A percentile compares a stretch with the other conserved stretches of the same genome.
These are phyloP conservation scores for Microvelia longipes DNA, from an alignment of 1,140 invertebrate genomes.

Conservation along the genomic window DNA sequence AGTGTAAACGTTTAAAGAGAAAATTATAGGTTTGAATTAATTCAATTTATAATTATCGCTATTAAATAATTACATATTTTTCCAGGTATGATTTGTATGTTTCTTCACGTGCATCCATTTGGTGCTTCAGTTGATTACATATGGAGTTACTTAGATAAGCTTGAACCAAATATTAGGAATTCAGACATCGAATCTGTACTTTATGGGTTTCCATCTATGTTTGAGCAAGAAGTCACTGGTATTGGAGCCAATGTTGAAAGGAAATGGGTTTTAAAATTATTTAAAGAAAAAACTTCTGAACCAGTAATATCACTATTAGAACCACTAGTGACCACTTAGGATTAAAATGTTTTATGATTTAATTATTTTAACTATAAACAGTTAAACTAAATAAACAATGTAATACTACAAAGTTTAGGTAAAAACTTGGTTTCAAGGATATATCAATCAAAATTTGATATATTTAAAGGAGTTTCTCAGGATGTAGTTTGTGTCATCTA, in stretches of 20 bases:
- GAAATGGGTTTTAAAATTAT: slow-evolving; percentile 39
- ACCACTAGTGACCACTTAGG: not conserved
- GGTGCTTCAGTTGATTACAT: slow-evolving; percentile 71
- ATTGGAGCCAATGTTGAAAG: slow-evolving; percentile 61
- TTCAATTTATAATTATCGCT: no score
- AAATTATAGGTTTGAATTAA: no score
- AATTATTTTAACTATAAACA: not conserved
- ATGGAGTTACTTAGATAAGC: slow-evolving; percentile 65
- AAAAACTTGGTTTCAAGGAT: no score
- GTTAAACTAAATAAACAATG: not conserved
- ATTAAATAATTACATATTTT: no score
- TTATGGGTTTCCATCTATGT: slow-evolving; percentile 55
- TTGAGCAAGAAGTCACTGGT: slow-evolving; percentile 54
- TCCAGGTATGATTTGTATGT: slow-evolving; percentile 60
- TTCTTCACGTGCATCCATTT: slow-evolving; percentile 74
- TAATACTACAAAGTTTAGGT: no score
- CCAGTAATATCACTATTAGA: not conserved
- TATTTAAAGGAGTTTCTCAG: no score
- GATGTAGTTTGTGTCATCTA: no score
- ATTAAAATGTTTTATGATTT: not conserved
- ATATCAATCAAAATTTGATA: no score
- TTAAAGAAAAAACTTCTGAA: slow-evolving; percentile 10
- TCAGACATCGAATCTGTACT: slow-evolving; percentile 60
- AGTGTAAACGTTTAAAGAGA: no score
- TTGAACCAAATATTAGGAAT: slow-evolving; percentile 45